Percentiles rank a stretch among this genome's conserved stretches.
phyloP scores from a whole-genome alignment of 2,888 invertebrate genomes.

The Diarsia mendica region DNA sequence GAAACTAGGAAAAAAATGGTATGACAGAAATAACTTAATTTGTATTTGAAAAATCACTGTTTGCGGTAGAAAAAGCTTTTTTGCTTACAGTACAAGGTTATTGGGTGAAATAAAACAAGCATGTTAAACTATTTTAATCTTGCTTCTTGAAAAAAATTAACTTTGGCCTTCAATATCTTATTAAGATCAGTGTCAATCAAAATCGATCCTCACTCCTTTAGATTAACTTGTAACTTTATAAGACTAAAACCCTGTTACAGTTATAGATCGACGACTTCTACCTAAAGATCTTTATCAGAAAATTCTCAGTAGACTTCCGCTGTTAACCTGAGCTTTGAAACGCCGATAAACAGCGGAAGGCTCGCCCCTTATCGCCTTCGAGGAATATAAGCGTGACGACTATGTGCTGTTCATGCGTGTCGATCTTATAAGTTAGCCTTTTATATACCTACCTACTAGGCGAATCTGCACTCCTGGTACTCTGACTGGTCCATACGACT shows the following conservation, averaged over 20 bases:
- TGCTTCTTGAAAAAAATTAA: not conserved
- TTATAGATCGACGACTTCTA: not conserved
- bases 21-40: too few species aligned
- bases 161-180: not conserved
- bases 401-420: constrained; percentile 17
- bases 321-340: constrained; percentile 26
- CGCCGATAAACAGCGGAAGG: constrained; percentile 31
- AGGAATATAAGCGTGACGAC: constrained; percentile 29
- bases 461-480: not conserved
- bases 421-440: constrained; percentile 15
- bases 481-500: not conserved
- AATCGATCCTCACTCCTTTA: not conserved
- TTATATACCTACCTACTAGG: too few species aligned
- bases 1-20: too few species aligned
- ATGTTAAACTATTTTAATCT: not conserved
- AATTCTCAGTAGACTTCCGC: constrained; percentile 41
- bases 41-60: not conserved
- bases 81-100: not conserved
- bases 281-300: constrained; percentile 31
- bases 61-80: not conserved
- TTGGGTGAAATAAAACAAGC: not conserved
- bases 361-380: constrained; percentile 34
- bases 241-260: not conserved
- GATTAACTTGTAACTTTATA: not conserved
- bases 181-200: not conserved